Conservation (phyloP, 1,140 invertebrate genomes). For the Kradibia gibbosae region DNA sequence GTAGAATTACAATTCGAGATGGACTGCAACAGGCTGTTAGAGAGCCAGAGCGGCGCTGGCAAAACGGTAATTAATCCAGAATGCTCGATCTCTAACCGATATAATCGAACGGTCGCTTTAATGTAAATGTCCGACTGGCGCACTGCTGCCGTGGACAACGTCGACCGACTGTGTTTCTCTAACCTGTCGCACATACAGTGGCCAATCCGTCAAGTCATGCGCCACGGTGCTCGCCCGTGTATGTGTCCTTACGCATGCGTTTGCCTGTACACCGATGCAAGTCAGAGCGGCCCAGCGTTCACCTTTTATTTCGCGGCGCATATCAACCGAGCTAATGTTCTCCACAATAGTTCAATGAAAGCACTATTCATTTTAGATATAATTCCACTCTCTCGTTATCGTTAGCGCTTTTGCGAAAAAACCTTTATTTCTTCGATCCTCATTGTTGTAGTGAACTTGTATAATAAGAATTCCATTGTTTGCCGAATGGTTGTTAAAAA, state of each 20-base stretch:
- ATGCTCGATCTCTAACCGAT: slow-evolving; percentile 43
- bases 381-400: slow-evolving; percentile 39
- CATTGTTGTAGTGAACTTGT: slow-evolving; percentile 7
- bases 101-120: slow-evolving; percentile 36
- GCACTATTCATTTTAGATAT: slow-evolving; percentile 27
- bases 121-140: slow-evolving; percentile 24
- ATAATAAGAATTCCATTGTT: slow-evolving; percentile 9
- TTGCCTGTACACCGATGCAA: background rate
- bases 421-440: slow-evolving; percentile 12
- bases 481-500: slow-evolving; percentile 5
- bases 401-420: background rate
- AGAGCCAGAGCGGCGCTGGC: background rate
- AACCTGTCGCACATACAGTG: slow-evolving; percentile 35
- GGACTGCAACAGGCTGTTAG: background rate
- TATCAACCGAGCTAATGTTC: background rate
- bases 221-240: background rate
- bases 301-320: background rate
- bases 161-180: background rate
- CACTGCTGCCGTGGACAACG: background rate
- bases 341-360: slow-evolving; percentile 33
- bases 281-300: background rate
- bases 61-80: slow-evolving; percentile 45
- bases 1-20: slow-evolving; percentile 33
- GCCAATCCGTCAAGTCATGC: slow-evolving; percentile 30
- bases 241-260: too few relatives aligned